phyloP scores from a whole-genome alignment of 2,797 vertebrate genomes.

The Aldrovandia affinis region DNA sequence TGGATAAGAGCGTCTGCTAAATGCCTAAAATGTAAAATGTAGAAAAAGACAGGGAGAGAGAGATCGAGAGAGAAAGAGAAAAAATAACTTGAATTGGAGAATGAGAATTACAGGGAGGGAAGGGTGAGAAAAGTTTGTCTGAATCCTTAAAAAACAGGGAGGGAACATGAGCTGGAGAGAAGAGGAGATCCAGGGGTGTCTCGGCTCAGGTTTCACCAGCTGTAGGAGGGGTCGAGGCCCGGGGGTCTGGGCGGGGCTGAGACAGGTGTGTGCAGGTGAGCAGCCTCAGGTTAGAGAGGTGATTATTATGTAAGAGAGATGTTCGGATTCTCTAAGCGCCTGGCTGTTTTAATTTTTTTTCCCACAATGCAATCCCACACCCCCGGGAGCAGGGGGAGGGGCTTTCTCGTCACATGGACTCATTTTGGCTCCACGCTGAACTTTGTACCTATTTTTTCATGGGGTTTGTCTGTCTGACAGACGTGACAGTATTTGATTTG shows the following conservation, averaged over 20 bases:
- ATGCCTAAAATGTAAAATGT: too few relatives aligned
- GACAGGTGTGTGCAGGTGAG: slow-evolving; percentile 24
- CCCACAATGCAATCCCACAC: neutral
- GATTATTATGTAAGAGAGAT: neutral
- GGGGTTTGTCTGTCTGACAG: slow-evolving; percentile 40
- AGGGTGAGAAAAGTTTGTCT: neutral
- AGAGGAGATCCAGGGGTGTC: neutral
- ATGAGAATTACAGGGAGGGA: neutral
- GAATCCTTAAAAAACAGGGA: neutral
- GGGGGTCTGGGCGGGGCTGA: slow-evolving; percentile 2
- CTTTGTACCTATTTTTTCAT: slow-evolving; percentile 9
- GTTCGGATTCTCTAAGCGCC: neutral
- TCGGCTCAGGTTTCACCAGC: slow-evolving; percentile 17
- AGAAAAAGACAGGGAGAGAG: neutral
- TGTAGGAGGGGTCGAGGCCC: neutral
- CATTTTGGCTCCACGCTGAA: neutral
- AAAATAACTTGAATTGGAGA: neutral
- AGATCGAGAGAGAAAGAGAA: slow-evolving; percentile 49
- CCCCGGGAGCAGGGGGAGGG: neutral
- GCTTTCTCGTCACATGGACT: slow-evolving; percentile 1
- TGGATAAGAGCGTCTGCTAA: too few relatives aligned
- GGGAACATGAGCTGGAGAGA: neutral
- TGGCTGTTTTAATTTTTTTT: neutral
- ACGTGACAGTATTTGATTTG: slow-evolving; percentile 40
- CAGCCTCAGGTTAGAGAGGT: slow-evolving; percentile 11